Conservation (phyloP, 2,113 vertebrate species). For the Agapornis roseicollis region DNA sequence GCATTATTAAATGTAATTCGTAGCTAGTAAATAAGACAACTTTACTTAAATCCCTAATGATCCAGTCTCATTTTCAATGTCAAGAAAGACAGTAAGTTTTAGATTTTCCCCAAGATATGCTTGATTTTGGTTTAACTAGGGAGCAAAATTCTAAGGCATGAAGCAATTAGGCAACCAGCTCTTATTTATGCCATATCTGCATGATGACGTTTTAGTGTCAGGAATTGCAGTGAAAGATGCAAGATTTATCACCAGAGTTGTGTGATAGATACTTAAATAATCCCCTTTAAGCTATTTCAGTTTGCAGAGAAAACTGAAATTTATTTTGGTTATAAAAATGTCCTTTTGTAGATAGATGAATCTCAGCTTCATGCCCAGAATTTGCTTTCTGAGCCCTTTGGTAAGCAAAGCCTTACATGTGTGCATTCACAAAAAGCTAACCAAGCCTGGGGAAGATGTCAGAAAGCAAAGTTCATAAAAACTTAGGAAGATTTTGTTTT, state of each 20-base stretch:
- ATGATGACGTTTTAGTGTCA: slow-evolving; percentile 2
- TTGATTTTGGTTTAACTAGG: not conserved
- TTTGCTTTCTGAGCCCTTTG: slow-evolving; percentile 4
- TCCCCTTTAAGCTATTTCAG: not conserved
- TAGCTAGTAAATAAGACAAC: not conserved
- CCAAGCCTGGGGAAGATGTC: not conserved
- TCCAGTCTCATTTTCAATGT: not conserved
- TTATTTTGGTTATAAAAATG: slow-evolving; percentile 35
- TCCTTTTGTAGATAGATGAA: not conserved
- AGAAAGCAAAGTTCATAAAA: not conserved
- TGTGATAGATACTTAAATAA: not conserved
- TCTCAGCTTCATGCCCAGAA: slow-evolving; percentile 1
- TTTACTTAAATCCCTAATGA: not conserved
- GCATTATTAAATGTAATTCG: not conserved
- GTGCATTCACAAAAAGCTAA: not conserved
- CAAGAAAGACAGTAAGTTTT: not conserved
- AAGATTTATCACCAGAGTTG: not conserved
- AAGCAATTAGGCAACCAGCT: not conserved
- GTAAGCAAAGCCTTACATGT: not conserved
- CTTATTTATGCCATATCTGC: slow-evolving; percentile 10
- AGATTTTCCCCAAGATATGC: not conserved
- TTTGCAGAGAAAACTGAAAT: not conserved
- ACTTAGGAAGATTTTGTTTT: not conserved
- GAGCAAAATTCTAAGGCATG: slow-evolving; percentile 5
- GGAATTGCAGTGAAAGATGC: not conserved